Base-by-base conservation (phyloP, 2,888 invertebrate genomes). In the Ellobium chinense region DNA sequence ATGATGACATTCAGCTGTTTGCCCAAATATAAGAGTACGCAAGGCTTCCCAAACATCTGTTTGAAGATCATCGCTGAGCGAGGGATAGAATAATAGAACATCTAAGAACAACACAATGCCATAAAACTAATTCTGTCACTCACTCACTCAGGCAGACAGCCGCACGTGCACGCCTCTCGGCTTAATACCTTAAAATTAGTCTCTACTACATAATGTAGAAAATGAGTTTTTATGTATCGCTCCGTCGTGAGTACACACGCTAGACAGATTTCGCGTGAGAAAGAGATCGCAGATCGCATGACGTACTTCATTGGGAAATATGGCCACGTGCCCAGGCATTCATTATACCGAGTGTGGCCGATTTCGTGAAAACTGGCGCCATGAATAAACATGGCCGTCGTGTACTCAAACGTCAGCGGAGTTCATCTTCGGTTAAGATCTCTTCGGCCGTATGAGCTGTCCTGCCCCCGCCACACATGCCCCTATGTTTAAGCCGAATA, bases 401-500 rank as follows among this genome's bases (percentile, higher is more conserved):
- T 63, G 31, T 63, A 24, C 18, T 21, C 74, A 63, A 29, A 60
- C 63, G 46, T 24, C 60, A 60, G 37, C 27, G 18, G 63, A 76
- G 65, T 56, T 74, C 74, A 63, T 63, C 63, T 74, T 76, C 66
- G 76, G 66, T 56, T 66, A 76, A 66, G 21, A 56, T 76, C 68
- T n/a, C n/a, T 69, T 46, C 34, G 76, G n/a, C 36, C 27, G 77
- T 37, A 60, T 69, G 39, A 68, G 62, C 46, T 68, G 58, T 24
- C 31, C 37, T 36, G 27, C 34, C 31, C 58, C 54, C 58, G 29
- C 37, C 27, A 31, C 69, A 77, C 76, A 56, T 65, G 36, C 46
- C 46, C 46, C n/a, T n/a, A 63, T 39, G 62, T 39, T 46, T 31
- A 14, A 24, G 4, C 36, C 31, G 31, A 2, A 29, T 29, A 74